A percentile compares a stretch with the other conserved stretches of the same genome.
Conservation (phyloP, 2,888 invertebrate species). For the Drosophila merina region DNA sequence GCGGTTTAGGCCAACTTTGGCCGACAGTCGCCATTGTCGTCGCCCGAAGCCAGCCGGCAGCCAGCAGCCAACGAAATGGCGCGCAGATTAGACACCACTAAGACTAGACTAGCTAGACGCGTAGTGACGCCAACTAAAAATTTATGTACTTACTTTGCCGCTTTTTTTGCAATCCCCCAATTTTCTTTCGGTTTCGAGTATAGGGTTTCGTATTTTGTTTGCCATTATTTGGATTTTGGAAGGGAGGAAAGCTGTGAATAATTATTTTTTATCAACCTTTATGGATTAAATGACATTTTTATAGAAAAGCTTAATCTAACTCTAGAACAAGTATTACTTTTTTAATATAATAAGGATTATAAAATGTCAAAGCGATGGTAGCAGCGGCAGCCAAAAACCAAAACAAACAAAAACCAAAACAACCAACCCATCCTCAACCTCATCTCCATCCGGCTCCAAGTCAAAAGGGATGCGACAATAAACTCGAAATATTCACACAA, state of each 20-base stretch:
- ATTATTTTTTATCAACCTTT: not conserved
- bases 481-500: slow-evolving; percentile 18
- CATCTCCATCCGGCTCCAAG: not conserved
- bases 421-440: slow-evolving; percentile 4
- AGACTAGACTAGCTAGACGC: slow-evolving; percentile 79
- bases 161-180: slow-evolving; percentile 58
- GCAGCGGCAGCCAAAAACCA: slow-evolving; percentile 33
- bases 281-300: too few relatives aligned
- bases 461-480: slow-evolving; percentile 28
- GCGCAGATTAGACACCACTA: slow-evolving; percentile 76
- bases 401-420: slow-evolving; percentile 32
- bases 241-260: not conserved
- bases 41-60: slow-evolving; percentile 75
- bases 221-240: not conserved
- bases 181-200: slow-evolving; percentile 38
- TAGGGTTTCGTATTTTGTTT: slow-evolving; percentile 1
- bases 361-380: not conserved
- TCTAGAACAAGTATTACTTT: not conserved
- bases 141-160: slow-evolving; percentile 62
- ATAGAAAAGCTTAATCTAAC: too few relatives aligned
- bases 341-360: not conserved
- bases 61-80: slow-evolving; percentile 69
- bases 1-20: slow-evolving; percentile 67
- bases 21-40: slow-evolving; percentile 69
- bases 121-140: slow-evolving; percentile 81